Percentiles rank a stretch among this genome's conserved stretches.
These are phyloP conservation scores for Chaetodon trifasciatus DNA, from an alignment of 2,797 vertebrate genomes.

Conservation along the genomic window DNA sequence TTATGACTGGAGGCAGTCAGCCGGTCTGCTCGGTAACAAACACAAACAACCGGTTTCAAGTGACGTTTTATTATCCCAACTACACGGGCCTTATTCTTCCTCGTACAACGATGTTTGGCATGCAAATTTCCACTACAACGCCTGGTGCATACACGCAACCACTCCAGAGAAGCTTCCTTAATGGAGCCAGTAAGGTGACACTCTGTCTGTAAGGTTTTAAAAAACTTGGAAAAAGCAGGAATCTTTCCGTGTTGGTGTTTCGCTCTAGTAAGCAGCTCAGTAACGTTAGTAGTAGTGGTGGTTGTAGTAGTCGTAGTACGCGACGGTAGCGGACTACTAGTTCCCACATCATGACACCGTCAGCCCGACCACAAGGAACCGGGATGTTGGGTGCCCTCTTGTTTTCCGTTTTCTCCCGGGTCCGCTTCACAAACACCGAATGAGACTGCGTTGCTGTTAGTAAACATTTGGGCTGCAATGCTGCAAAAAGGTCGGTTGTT, in stretches of 20 bases:
- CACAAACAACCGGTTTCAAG: conserved; percentile 74
- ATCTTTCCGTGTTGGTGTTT: conserved; percentile 50
- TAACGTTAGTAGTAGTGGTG: conserved; percentile 70
- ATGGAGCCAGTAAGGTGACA: conserved; percentile 38
- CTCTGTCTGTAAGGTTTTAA: neutral
- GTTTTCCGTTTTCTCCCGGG: conserved; percentile 1
- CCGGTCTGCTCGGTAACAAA: conserved; percentile 64
- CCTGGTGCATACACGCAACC: conserved; percentile 25
- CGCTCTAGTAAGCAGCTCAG: conserved; percentile 79
- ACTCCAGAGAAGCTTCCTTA: conserved; percentile 18
- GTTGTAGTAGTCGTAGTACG: conserved; percentile 81
- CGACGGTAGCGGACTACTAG: conserved; percentile 65
- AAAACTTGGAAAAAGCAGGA: conserved; percentile 38
- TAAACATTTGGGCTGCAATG: conserved; percentile 69
- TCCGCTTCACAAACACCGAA: conserved; percentile 29
- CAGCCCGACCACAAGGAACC: conserved; percentile 51
- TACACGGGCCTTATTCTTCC: conserved; percentile 36
- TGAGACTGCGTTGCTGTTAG: conserved; percentile 20
- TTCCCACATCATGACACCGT: conserved; percentile 63
- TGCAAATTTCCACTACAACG: conserved; percentile 47
- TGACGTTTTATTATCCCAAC: conserved; percentile 54
- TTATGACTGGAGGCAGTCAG: conserved; percentile 74
- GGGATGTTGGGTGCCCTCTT: conserved; percentile 4
- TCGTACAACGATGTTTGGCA: conserved; percentile 41
- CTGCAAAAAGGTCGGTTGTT: conserved; percentile 70